Conservation (phyloP, 2,797 vertebrate species). For the Neoniphon sammara region DNA sequence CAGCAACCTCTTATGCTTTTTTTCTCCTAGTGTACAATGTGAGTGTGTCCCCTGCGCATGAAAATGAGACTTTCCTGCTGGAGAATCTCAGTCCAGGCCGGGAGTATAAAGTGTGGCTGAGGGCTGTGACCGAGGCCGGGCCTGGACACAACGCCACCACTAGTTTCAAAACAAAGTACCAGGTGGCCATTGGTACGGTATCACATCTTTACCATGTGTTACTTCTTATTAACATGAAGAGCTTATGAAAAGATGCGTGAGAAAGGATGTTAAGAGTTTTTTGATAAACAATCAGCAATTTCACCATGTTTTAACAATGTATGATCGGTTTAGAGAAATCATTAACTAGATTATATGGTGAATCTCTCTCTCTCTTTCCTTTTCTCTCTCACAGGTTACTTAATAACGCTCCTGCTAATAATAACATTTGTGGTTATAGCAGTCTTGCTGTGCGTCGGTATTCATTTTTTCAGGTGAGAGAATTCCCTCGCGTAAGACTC, state of each 20-base stretch:
- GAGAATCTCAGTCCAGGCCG: constrained; percentile 51
- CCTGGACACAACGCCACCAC: constrained; percentile 54
- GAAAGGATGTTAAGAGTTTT: not conserved
- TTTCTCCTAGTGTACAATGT: constrained; percentile 66
- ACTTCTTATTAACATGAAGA: not conserved
- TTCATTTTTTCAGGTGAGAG: constrained; percentile 48
- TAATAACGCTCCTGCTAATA: fast-evolving
- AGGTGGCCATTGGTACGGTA: constrained; percentile 23
- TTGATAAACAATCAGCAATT: not conserved
- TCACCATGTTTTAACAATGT: not conserved
- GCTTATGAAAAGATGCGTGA: not conserved
- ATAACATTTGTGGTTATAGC: fast-evolving
- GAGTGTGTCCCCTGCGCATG: constrained; percentile 29
- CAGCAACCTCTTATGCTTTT: constrained; percentile 10
- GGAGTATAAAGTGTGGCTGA: constrained; percentile 74
- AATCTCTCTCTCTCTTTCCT: not conserved
- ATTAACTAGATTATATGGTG: not conserved
- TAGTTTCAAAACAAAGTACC: constrained; percentile 54
- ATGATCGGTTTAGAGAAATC: not conserved
- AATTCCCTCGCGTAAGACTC: not conserved
- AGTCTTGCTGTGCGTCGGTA: fast-evolving
- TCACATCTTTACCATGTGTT: not conserved
- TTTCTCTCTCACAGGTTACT: not conserved
- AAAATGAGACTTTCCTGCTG: constrained; percentile 22
- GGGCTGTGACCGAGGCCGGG: constrained; percentile 73